Percentiles rank a stretch among this genome's conserved stretches.
phyloP scores from a whole-genome alignment of 2,888 invertebrate genomes.

The Nematopogon swammerdamellus region DNA sequence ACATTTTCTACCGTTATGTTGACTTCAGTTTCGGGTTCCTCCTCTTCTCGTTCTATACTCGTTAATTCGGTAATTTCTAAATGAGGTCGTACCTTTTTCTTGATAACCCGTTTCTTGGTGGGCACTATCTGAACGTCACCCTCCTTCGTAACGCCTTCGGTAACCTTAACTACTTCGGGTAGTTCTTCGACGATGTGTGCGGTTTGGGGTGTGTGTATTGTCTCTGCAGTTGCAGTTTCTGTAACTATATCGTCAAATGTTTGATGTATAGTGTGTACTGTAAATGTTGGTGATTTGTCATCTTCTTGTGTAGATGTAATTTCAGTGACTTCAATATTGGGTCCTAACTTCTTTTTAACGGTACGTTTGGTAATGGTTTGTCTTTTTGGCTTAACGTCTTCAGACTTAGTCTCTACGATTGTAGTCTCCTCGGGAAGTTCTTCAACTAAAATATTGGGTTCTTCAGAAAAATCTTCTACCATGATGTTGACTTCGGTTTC shows the following conservation, averaged over 20 bases:
- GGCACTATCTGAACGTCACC: too few species aligned
- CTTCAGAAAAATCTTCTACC: conserved; percentile 5
- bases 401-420: conserved; percentile 9
- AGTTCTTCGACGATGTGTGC: too few species aligned
- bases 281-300: conserved; percentile 9
- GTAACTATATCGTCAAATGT: not conserved
- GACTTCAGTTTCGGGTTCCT: conserved; percentile 10
- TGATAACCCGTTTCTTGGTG: conserved; percentile 9
- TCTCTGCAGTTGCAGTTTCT: conserved; percentile 5
- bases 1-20: conserved; percentile 5
- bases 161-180: too few species aligned
- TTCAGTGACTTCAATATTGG: conserved; percentile 33
- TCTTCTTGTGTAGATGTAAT: conserved; percentile 30
- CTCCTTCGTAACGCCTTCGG: too few species aligned
- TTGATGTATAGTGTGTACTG: too few species aligned
- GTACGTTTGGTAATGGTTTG: conserved; percentile 27
- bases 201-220: too few species aligned
- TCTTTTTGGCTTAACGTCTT: conserved; percentile 19
- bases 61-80: conserved; percentile 23
- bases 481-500: conserved; percentile 9
- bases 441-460: conserved; percentile 7
- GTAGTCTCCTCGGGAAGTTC: conserved; percentile 11
- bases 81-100: conserved; percentile 11
- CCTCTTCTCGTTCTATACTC: conserved; percentile 20
- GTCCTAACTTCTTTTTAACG: conserved; percentile 32